Evolutionary conservation across 1,140 invertebrate genomes (phyloP).

Genomic region (Colletes latitarsis): DNA sequence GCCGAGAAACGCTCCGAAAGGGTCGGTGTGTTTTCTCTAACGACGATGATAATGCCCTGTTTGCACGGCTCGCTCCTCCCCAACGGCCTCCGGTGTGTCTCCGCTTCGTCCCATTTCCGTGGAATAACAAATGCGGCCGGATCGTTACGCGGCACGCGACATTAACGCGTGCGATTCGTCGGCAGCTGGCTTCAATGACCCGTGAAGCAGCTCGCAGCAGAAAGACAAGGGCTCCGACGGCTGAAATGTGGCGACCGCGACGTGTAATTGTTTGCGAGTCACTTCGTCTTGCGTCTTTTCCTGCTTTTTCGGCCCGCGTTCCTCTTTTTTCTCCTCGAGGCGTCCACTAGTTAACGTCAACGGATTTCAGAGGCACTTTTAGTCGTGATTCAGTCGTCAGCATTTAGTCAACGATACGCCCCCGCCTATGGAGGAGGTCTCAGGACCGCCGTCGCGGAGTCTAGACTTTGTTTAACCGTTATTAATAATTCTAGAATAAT

Average conservation of each 20-base stretch:
- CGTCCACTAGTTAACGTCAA: background rate
- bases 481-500: no score
- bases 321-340: background rate
- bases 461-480: no score
- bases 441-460: no score
- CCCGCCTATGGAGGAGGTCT: no score
- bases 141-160: conserved; percentile 54
- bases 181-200: conserved; percentile 51
- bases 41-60: conserved; percentile 62
- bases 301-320: background rate
- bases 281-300: conserved; percentile 27
- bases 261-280: conserved; percentile 23
- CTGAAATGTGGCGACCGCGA: background rate
- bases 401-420: no score
- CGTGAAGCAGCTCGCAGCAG: conserved; percentile 6
- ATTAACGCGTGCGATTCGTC: conserved; percentile 57
- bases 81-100: background rate
- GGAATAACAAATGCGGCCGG: conserved; percentile 50
- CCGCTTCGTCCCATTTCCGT: conserved; percentile 7
- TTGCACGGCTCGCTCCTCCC: conserved; percentile 21
- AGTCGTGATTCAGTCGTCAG: no score
- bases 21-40: conserved; percentile 57
- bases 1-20: conserved; percentile 42
- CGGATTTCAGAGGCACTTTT: background rate
- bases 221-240: background rate